Evolutionary conservation across 37 sponge, comb jelly and placozoan species (phyloP), one percentile per base, ranked within the genome.

Genomic region (Geodia barretti): DNA sequence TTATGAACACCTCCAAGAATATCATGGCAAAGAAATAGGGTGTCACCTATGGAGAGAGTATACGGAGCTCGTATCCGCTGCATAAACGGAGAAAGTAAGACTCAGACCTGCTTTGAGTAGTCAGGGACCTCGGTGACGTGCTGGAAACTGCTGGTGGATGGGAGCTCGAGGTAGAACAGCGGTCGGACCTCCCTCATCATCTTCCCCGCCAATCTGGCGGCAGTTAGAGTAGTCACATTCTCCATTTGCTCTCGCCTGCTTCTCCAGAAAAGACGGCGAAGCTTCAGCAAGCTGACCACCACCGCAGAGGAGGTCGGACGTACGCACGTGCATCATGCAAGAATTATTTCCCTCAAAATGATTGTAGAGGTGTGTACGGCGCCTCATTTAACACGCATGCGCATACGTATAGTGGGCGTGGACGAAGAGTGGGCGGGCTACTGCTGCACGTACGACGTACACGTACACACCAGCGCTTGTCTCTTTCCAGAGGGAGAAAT

Each of bases 81-180:
- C 34, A 31, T 30, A 9, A 33, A 9, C 4, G 32, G 4, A 31
- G 36, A 8, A 35, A 2, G 71, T 33, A 35, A 35, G 71, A 70
- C 3, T 24, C 3, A 1, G 7, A 92, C 96, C 82, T 89, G 20
- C n/a, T 62, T 41, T 0, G 92, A 70, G 59, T 97, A 97, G 32
- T 97, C 72, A 8, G 98, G 98, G 0, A 92, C 96, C 28, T 95
- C 93, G 3, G 72, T 30, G 29, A 77, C 24, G 17, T 61, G 59
- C 30, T 79, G 39, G 59, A 87, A 97, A 34, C 82, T 79, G 0
- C 89, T 75, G 35, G 87, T 83, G 31, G 70, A 71, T 26, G 98
- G 98, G 1, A 84, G 71, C 19, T 86, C 86, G 60, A 95, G 62
- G 61, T 97, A 97, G 70, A 97, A 97, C 72, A 97, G 72, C 39